phyloP scores from a whole-genome alignment of 1,140 invertebrate species.

The Oscheius sp. region DNA sequence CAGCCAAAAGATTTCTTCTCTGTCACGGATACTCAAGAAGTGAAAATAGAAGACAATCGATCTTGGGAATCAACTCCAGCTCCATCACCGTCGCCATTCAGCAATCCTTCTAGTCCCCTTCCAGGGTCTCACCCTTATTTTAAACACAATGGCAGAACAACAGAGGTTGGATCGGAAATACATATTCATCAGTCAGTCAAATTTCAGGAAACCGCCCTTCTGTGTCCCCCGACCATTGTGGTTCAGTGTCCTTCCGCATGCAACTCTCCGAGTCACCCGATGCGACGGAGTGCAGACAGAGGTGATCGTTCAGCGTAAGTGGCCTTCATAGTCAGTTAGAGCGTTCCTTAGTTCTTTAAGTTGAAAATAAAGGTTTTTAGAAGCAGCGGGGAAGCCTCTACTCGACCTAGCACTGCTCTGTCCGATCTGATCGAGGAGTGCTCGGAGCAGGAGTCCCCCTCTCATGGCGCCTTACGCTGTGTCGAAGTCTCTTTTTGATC shows the following conservation, averaged over 20 bases:
- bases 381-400: constrained; percentile 16
- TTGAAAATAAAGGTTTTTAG: too few relatives aligned
- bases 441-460: constrained; percentile 25
- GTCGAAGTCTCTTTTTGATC: too few relatives aligned
- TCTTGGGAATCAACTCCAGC: constrained; percentile 25
- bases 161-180: constrained; percentile 3
- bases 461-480: too few relatives aligned
- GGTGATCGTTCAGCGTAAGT: not conserved
- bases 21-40: constrained; percentile 22
- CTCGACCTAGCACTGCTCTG: constrained; percentile 28
- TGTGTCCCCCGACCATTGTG: constrained; percentile 34
- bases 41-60: constrained; percentile 27
- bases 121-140: not conserved
- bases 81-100: constrained; percentile 12
- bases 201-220: constrained; percentile 18
- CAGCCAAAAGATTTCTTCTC: constrained; percentile 33
- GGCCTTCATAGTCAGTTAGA: not conserved
- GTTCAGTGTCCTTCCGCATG: constrained; percentile 34
- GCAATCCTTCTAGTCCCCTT: constrained; percentile 5
- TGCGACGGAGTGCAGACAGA: not conserved
- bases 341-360: not conserved
- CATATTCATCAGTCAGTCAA: not conserved
- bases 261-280: constrained; percentile 22
- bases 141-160: not conserved
- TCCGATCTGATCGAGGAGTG: constrained; percentile 33